Percentiles rank a stretch among this genome's conserved stretches.
Evolutionary conservation across 1,140 invertebrate genomes (phyloP).

Genomic region (Acyrthosiphon pisum): DNA sequence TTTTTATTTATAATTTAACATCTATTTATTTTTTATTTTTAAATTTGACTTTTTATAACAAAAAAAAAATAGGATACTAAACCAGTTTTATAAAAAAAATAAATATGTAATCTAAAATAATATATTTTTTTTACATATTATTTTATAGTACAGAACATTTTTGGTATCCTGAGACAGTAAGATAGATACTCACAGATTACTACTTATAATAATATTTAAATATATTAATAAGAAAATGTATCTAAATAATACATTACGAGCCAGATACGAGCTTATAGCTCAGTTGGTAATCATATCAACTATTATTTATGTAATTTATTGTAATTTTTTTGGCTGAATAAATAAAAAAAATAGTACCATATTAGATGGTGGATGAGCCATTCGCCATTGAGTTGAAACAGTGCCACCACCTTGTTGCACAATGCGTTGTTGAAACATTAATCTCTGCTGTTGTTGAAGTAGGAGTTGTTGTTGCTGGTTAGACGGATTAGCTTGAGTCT

Average conservation of each 20-base stretch:
- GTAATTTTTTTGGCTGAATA: too few species aligned
- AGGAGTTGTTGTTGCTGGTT: slow-evolving; percentile 61
- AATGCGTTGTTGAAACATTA: slow-evolving; percentile 54
- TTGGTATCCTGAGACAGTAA: background rate
- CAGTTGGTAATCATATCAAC: too few species aligned
- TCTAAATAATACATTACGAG: background rate
- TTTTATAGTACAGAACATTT: background rate
- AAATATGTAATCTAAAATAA: too few species aligned
- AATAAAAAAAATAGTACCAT: slow-evolving; percentile 27
- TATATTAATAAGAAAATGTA: background rate
- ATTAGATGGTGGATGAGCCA: slow-evolving; percentile 48
- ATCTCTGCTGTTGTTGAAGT: slow-evolving; percentile 58
- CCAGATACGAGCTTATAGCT: too few species aligned
- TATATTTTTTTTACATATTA: background rate
- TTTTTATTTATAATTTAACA: background rate
- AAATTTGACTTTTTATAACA: background rate
- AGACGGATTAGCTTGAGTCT: slow-evolving; percentile 23
- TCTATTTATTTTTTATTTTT: background rate
- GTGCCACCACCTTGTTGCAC: slow-evolving; percentile 58
- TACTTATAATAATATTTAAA: background rate
- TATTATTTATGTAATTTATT: too few species aligned
- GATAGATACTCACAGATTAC: background rate
- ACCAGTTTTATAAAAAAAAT: background rate
- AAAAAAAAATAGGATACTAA: background rate
- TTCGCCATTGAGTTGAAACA: slow-evolving; percentile 55